These are phyloP conservation scores for Sandelia bainsii DNA, from an alignment of 2,797 vertebrate species.

Conservation along the genomic window DNA sequence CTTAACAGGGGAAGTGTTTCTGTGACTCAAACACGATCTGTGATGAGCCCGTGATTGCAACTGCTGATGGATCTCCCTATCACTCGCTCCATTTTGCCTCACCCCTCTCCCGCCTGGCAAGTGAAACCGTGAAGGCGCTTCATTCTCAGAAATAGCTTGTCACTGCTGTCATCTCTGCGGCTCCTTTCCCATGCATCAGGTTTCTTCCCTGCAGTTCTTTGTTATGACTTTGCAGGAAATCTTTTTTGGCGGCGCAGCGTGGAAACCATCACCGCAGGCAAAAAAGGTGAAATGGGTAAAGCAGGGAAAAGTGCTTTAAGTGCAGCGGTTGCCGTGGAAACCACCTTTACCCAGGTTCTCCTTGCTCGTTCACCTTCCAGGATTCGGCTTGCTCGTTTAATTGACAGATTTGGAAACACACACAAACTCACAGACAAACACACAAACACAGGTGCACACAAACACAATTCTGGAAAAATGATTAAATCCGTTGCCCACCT, in stretches of 20 bases:
- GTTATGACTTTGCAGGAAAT: conserved; percentile 68
- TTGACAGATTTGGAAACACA: conserved; percentile 54
- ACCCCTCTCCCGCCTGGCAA: conserved; percentile 30
- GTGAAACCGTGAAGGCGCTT: conserved; percentile 22
- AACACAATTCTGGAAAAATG: conserved; percentile 30
- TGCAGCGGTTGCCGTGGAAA: conserved; percentile 70
- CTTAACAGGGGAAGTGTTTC: conserved; percentile 19
- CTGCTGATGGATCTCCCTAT: conserved; percentile 40
- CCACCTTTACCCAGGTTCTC: conserved; percentile 68
- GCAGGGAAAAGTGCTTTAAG: conserved; percentile 41
- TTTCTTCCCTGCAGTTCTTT: conserved; percentile 57
- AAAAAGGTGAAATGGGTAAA: conserved; percentile 54
- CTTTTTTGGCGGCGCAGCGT: conserved; percentile 55
- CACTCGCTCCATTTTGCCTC: conserved; percentile 23
- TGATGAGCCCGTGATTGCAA: conserved; percentile 42
- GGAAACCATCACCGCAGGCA: conserved; percentile 59
- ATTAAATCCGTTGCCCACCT: conserved; percentile 60
- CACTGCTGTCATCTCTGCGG: conserved; percentile 45
- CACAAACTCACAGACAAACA: neutral
- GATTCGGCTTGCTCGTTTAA: conserved; percentile 43
- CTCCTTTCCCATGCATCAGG: conserved; percentile 46
- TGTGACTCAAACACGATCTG: neutral
- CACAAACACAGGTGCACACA: conserved; percentile 1
- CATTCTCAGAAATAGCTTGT: conserved; percentile 51
- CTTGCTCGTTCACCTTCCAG: conserved; percentile 60